These are phyloP conservation scores for Ricordea florida DNA, from an alignment of 92 coral and sea anemone species.

Conservation along the genomic window DNA sequence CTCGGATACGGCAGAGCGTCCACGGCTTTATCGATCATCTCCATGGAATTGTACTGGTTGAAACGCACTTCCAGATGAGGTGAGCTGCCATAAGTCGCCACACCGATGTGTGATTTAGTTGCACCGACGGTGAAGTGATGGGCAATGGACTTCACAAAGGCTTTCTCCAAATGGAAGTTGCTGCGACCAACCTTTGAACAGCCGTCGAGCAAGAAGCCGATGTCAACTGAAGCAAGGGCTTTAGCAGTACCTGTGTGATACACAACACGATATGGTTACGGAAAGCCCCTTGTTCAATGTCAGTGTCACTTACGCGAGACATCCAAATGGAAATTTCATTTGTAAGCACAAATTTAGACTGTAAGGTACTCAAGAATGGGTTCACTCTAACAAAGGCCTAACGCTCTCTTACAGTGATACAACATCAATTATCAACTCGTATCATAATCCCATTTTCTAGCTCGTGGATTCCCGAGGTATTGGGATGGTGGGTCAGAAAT, in stretches of 20 bases:
- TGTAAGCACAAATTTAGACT: too few relatives aligned
- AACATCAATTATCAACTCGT: too few relatives aligned
- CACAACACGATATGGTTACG: background rate
- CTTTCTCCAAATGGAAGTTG: slow-evolving; percentile 40
- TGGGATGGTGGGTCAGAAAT: too few relatives aligned
- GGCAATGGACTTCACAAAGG: slow-evolving; percentile 43
- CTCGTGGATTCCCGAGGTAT: too few relatives aligned
- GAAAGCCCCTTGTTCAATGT: too few relatives aligned
- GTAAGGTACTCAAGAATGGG: too few relatives aligned
- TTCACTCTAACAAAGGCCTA: too few relatives aligned
- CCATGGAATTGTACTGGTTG: slow-evolving; percentile 21
- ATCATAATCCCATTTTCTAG: too few relatives aligned
- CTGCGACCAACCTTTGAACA: slow-evolving; percentile 34
- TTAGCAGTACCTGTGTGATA: slow-evolving; percentile 2
- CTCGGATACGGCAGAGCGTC: slow-evolving; percentile 29
- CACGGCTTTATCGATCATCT: background rate
- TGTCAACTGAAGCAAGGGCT: slow-evolving; percentile 40
- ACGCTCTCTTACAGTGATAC: too few relatives aligned
- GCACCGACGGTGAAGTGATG: slow-evolving; percentile 16
- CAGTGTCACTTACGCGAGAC: too few relatives aligned
- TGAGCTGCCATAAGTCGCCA: slow-evolving; percentile 24
- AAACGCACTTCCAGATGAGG: slow-evolving; percentile 40
- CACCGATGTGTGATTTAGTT: slow-evolving; percentile 37
- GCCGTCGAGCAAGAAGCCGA: slow-evolving; percentile 46
- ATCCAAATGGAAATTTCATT: too few relatives aligned